Base-by-base conservation (phyloP, 2,113 vertebrate genomes). In the Eublepharis macularius region DNA sequence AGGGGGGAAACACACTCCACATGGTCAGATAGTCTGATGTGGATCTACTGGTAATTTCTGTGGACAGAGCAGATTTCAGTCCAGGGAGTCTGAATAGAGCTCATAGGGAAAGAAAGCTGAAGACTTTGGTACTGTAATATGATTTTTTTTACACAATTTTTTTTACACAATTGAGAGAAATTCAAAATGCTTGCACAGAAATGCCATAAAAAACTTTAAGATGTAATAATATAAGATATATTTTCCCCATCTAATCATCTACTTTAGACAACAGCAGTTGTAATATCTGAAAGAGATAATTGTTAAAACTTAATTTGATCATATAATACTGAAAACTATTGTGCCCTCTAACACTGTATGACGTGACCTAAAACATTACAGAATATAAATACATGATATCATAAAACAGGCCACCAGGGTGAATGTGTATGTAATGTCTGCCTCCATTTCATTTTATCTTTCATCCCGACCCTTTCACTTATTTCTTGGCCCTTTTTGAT, bases 361-460 rank as follows among this genome's bases (percentile, higher is more conserved):
- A 51, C 47, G 29, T 79, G 26, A 69, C 39, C 83, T 45, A 47
- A 57, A 47, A 47, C 14, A 82, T 29, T 73, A 76, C 8, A 80
- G 32, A 72, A 69, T 76, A 32, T 54, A 41, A 82, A 24, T 45
- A n/a, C 24, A 41, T 87, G 74, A 87, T 78, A 87, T 72, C 81
- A 77, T 82, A 51, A 78, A 87, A 82, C 45, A n/a, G 41, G 36
- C 78, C 74, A 83, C 39, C 2, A 39, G 26, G n/a, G 66, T 73
- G 36, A 78, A n/a, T 2, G 41, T 49, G 36, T 49, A 24, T 78
- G n/a, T 85, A 63, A 80, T 85, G 76, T 45, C 83, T 85, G 76
- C 29, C 36, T 79, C 32, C 2, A 7, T 72, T 79, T 29, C 66
- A 39, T 76, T 66, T 76, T n/a, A 76, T 81, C 54, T 75, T 75